Evolutionary conservation across 2,113 vertebrate species (phyloP).

Genomic region (Stegastes partitus): DNA sequence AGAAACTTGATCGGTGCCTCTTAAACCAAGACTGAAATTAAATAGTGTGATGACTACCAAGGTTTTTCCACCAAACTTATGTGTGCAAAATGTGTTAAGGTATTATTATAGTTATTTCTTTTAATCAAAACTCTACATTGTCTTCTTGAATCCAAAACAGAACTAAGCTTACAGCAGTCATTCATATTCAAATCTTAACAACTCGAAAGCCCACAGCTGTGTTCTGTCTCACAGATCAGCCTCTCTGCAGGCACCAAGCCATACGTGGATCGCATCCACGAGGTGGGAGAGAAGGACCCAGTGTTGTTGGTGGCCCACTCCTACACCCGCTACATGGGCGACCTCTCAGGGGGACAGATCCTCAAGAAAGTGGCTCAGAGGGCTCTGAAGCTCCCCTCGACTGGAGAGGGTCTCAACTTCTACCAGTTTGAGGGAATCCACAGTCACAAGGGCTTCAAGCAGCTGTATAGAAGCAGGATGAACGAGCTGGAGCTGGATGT

Average conservation of each 20-base stretch:
- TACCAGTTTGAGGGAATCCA: constrained; percentile 90
- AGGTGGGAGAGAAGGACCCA: constrained; percentile 86
- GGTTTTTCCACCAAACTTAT: no score
- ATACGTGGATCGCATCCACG: constrained; percentile 90
- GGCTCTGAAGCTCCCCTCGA: constrained; percentile 89
- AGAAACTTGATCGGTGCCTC: not conserved
- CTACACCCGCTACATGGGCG: constrained; percentile 96
- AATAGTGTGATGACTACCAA: no score
- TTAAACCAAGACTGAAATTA: no score
- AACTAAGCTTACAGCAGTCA: no score
- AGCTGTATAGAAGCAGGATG: constrained; percentile 92
- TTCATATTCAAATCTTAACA: no score
- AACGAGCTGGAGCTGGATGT: constrained; percentile 89
- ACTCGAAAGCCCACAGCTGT: not conserved
- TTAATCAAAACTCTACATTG: no score
- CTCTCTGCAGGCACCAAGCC: constrained; percentile 85
- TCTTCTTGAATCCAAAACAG: no score
- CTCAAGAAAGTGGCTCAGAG: constrained; percentile 95
- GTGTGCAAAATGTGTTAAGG: no score
- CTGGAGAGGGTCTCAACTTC: constrained; percentile 90
- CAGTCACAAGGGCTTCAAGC: constrained; percentile 92
- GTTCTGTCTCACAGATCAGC: constrained; percentile 41
- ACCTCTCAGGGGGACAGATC: constrained; percentile 94
- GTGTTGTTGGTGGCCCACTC: constrained; percentile 91
- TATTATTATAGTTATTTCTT: no score